Conservation (phyloP, 2,797 vertebrate species). For the Tympanoctomys barrerae region DNA sequence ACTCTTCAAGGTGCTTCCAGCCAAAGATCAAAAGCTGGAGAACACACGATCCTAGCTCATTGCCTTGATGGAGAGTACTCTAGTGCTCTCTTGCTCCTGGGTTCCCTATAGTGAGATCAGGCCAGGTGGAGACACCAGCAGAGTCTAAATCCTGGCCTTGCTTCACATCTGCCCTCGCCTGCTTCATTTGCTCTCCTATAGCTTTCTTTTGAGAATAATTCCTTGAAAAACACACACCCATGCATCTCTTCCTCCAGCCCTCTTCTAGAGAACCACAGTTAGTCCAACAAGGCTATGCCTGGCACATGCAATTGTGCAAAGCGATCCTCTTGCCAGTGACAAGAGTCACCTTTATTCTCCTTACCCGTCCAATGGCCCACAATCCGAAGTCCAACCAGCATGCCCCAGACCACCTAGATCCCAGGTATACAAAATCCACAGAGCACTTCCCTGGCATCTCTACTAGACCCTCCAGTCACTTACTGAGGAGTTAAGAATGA, state of each 20-base stretch:
- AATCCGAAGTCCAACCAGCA: not conserved
- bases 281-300: not conserved
- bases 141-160: not conserved
- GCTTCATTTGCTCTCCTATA: not conserved
- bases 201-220: not conserved
- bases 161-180: not conserved
- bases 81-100: not conserved
- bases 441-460: not conserved
- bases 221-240: not conserved
- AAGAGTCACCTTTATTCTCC: not conserved
- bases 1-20: not conserved
- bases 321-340: not conserved
- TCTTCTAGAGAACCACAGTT: not conserved
- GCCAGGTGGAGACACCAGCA: fast-evolving
- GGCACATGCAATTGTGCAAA: not conserved
- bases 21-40: not conserved
- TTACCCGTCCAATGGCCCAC: not conserved
- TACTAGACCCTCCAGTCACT: not conserved
- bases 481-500: not conserved
- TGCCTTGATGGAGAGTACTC: not conserved
- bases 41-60: fast-evolving
- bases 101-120: not conserved
- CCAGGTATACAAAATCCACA: not conserved
- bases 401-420: not conserved
- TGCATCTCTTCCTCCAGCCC: not conserved